Evolutionary conservation across 2,113 vertebrate genomes (phyloP), one percentile per base, ranked within the genome.

Genomic region (Chaetodon trifascialis): DNA sequence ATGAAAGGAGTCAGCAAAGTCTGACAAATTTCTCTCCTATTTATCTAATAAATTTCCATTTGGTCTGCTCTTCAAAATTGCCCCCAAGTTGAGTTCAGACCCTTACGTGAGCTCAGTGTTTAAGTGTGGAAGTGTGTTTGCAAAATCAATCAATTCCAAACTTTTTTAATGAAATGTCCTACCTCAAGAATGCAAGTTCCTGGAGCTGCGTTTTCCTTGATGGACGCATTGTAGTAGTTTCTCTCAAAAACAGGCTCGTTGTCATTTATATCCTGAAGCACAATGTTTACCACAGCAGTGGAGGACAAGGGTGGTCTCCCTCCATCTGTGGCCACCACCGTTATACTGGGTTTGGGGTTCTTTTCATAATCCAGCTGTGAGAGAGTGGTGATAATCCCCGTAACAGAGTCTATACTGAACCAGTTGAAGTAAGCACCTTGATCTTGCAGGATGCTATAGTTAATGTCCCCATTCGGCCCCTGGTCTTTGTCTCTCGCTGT

Each of bases 141-240:
- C 11, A 59, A 81, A 79, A 86, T 78, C 15, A 67, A 84, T 83
- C 10, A 59, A 65, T 55, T 64, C 7, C 51, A 4, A 52, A 46
- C 19, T 59, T 25, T 49, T 25, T 49, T 55, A 58, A 60, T 56
- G 0, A 71, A 77, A 76, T 51, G 34, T 88, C 96, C 75, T 94
- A 99, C 98, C 97, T 98, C 96, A 10, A 99, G 93, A 89, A 99
- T 97, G 94, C 98, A 99, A 89, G 97, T 99, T 70, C 97, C 97
- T 0, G 95, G 90, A 5, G 95, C 94, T 14, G 95, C 96, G 88
- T 96, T 96, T 91, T 99, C 98, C 56, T 96, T 97, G 92, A 99
- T 93, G 0, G 98, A 98, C 59, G 96, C 95, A 0, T 99, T 99
- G 94, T 99, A 99, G 95, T 97, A 96, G 71, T 95, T 96, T 76